A percentile compares a stretch with the other conserved stretches of the same genome.
Evolutionary conservation across 2,113 vertebrate genomes (phyloP).

Genomic region (Malaclemys terrapin): DNA sequence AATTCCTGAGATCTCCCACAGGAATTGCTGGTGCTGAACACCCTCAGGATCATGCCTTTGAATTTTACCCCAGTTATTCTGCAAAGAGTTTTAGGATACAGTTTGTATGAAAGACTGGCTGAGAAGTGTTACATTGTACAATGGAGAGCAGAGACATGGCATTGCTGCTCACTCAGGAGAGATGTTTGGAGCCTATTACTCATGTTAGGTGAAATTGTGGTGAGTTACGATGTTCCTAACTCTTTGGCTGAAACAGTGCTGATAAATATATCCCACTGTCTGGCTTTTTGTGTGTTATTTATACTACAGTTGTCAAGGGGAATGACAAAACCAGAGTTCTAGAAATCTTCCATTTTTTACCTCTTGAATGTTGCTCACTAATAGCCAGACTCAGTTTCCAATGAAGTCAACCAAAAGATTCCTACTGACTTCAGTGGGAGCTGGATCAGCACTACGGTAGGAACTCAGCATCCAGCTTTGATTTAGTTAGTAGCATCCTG

Average conservation of each 20-base stretch:
- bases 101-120: not conserved
- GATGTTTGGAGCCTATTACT: not conserved
- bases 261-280: not conserved
- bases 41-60: not conserved
- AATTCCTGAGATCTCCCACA: not conserved
- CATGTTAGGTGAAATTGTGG: not conserved
- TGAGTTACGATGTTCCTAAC: not conserved
- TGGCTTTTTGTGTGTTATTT: not conserved
- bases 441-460: not conserved
- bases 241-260: not conserved
- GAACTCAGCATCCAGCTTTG: not conserved
- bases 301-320: not conserved
- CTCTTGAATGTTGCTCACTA: not conserved
- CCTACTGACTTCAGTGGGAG: not conserved
- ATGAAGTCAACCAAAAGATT: not conserved
- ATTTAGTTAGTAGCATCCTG: not conserved
- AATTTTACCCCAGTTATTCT: not conserved
- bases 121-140: not conserved
- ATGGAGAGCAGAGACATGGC: not conserved
- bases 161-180: not conserved
- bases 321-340: not conserved
- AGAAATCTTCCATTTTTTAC: not conserved
- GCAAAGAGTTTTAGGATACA: not conserved
- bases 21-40: not conserved
- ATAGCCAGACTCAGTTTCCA: not conserved